phyloP scores from a whole-genome alignment of 2,797 vertebrate species.

The Poecilia picta region DNA sequence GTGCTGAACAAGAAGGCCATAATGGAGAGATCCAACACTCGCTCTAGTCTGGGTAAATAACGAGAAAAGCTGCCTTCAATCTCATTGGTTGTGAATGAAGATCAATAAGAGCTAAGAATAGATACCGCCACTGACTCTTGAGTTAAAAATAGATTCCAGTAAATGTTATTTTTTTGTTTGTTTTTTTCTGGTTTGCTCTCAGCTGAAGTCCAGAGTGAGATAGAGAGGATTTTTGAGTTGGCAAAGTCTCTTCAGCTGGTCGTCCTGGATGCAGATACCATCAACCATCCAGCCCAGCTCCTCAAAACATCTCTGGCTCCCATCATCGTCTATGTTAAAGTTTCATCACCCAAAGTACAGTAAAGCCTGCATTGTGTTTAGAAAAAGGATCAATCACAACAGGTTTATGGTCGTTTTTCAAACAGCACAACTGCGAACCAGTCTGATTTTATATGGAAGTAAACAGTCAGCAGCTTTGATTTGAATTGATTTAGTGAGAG shows the following conservation, averaged over 20 bases:
- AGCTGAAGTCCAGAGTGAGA: conserved; percentile 98
- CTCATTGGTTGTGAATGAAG: conserved; percentile 41
- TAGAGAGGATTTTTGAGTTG: conserved; percentile 96
- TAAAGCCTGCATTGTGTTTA: not conserved
- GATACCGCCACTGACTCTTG: conserved; percentile 8
- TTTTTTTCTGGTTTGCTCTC: conserved; percentile 32
- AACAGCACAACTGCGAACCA: not conserved
- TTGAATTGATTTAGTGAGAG: not conserved
- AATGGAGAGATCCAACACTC: conserved; percentile 94
- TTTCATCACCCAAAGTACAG: conserved; percentile 93
- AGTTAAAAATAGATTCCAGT: not conserved
- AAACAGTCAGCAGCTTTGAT: not conserved
- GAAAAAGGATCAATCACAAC: not conserved
- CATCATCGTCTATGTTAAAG: conserved; percentile 96
- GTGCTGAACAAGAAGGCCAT: conserved; percentile 97
- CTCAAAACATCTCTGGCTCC: conserved; percentile 95
- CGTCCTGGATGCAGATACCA: conserved; percentile 94
- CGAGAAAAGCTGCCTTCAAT: conserved; percentile 29
- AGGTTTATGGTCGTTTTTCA: not conserved
- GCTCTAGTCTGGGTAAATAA: conserved; percentile 92
- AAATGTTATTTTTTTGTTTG: conserved; percentile 23
- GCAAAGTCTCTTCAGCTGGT: conserved; percentile 96
- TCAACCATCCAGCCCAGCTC: conserved; percentile 95
- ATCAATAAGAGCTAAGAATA: conserved; percentile 54
- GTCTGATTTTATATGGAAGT: not conserved